phyloP scores from a whole-genome alignment of 2,113 vertebrate genomes.

The Halichoeres trimaculatus region DNA sequence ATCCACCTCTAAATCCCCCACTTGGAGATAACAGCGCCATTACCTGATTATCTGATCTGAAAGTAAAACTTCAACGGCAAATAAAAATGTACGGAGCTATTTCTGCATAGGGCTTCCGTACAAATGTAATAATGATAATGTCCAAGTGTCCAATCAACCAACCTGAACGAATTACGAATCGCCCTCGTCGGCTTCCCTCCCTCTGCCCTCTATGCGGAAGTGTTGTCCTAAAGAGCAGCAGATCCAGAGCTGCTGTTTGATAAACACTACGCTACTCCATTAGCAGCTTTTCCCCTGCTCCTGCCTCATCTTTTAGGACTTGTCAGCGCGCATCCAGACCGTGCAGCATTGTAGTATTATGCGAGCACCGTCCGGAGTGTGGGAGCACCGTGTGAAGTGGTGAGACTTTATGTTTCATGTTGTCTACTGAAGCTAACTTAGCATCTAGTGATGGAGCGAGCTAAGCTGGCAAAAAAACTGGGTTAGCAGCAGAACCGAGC shows the following conservation, averaged over 20 bases:
- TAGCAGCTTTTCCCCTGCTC: constrained; percentile 2
- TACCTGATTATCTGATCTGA: too few relatives aligned
- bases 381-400: constrained; percentile 79
- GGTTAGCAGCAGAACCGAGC: constrained; percentile 7
- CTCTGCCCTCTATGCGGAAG: constrained; percentile 76
- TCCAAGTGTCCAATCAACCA: background rate
- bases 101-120: too few relatives aligned
- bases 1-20: too few relatives aligned
- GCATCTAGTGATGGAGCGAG: constrained; percentile 65
- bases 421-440: constrained; percentile 70
- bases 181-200: constrained; percentile 76
- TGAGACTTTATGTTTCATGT: constrained; percentile 68
- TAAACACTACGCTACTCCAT: constrained; percentile 41
- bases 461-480: constrained; percentile 63
- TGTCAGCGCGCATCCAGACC: constrained; percentile 40
- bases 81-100: too few relatives aligned
- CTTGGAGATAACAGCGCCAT: too few relatives aligned
- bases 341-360: constrained; percentile 68
- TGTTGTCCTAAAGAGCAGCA: constrained; percentile 62
- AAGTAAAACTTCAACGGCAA: too few relatives aligned
- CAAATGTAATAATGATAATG: background rate
- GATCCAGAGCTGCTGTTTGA: constrained; percentile 66
- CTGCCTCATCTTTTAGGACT: constrained; percentile 23
- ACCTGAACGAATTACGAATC: constrained; percentile 23
- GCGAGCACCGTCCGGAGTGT: constrained; percentile 68